Evolutionary conservation across 2,797 vertebrate species (phyloP), one percentile per base, ranked within the genome.

Genomic region (Ctenopoma kingsleyae): DNA sequence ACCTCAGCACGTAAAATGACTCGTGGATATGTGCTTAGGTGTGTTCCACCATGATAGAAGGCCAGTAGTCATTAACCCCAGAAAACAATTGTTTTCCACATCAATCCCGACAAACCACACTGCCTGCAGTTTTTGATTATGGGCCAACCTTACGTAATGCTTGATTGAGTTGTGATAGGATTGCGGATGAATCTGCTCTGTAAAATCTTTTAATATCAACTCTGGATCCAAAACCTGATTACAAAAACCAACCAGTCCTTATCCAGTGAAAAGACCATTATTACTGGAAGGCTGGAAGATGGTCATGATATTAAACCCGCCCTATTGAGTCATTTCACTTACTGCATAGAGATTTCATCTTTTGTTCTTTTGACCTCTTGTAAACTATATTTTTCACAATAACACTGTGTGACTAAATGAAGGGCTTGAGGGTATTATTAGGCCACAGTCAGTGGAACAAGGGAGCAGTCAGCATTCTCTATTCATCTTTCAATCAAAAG

Each of bases 91-190:
- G 61, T 80, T 83, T 79, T 75, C 57, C 43, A 56, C 84, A 82
- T 82, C 72, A 78, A 75, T 86, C 66, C 55, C 17, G n/a, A 57
- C 43, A 76, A 83, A 59, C 47, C 38, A 49, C 48, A 0, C 15
- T 48, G 74, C 83, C 49, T 80, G 87, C 86, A 83, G 65, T 71
- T 88, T 83, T 57, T 78, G 69, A 83, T 71, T 71, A 73, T 49
- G 58, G 56, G 48, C 53, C 76, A 69, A 76, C 15, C 64, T 50
- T 66, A 82, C 58, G 50, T 74, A 52, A 80, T 74, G 70, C 68
- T 82, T 75, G 76, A 83, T 88, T 9, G 69, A 78, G 65, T 67
- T 38, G 76, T 72, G 79, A 88, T 81, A 22, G 78, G 81, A 78
- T 35, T 71, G 43, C 72, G 84, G 87, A 87, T 83, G 81, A 78